Evolutionary conservation across 2,888 invertebrate species (phyloP), one percentile per base, ranked within the genome.

Genomic region (Dilophus febrilis): DNA sequence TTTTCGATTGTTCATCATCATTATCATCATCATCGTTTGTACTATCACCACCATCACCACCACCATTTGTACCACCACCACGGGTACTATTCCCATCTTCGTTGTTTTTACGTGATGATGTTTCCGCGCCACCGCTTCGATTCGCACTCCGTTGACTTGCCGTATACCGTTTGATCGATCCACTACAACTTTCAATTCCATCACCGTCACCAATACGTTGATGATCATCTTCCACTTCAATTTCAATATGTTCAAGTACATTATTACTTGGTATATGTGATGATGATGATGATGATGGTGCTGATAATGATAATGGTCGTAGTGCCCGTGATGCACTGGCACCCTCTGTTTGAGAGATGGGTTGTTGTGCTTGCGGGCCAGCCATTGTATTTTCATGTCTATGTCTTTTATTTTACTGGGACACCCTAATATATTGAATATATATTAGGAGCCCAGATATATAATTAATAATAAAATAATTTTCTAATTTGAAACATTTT

Each of bases 1-100:
- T 40, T 52, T 53, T 45, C n/a, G 53, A 61, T 48, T 58, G 57
- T 40, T 61, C 61, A 17, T 57, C 51, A 39, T 61, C 61, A 37
- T 58, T 56, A 14, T 48, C 47, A 32, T 22, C 35, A 8, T 14
- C 35, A 22, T 14, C 26, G 22, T 22, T 10, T 6, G 4, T 22
- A 22, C 22, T 22, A 22, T 8, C 8, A 8, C 22, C 61, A 17
- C 57, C 52, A 38, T 61, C 61, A 37, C 57, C 55, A 14, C 48
- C 47, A 32, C 14, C 35, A 7, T 19, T 22, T 22, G 22, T 35
- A 26, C 14, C 13, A 13, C 48, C 46, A 32, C 26, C 35, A 8
- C 14, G 26, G 26, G 26, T 22, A 26, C 26, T n/a, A 11, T 22
- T 26, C 14, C 26, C 35, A 35, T 35, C 35, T 13, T 35, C 26